Percentiles rank a stretch among this genome's conserved stretches.
Evolutionary conservation across 2,113 vertebrate genomes (phyloP).

Genomic region (Rhinopomastus cyanomelas): DNA sequence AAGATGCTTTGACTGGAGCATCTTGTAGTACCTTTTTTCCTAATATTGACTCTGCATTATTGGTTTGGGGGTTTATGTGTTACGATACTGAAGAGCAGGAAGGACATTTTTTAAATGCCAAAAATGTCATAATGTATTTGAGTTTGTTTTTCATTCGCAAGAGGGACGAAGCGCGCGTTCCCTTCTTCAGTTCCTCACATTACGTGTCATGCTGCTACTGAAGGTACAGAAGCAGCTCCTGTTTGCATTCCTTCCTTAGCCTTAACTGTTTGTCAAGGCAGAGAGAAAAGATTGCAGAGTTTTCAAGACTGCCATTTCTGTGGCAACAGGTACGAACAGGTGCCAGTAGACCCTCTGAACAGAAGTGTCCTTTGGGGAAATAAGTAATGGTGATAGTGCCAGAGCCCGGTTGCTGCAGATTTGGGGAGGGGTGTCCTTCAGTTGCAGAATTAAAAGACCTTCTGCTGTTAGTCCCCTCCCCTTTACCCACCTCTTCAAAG

Average conservation of each 20-base stretch:
- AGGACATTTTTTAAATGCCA: conserved; percentile 14
- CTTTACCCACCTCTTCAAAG: background rate
- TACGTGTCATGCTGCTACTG: background rate
- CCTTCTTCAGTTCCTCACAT: background rate
- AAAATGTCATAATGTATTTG: background rate
- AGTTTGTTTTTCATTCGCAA: conserved; percentile 19
- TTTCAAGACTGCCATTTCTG: background rate
- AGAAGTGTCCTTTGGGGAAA: background rate
- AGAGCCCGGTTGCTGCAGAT: background rate
- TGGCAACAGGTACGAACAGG: background rate
- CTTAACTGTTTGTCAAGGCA: background rate
- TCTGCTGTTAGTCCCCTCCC: background rate
- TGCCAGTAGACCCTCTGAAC: background rate
- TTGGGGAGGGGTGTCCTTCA: background rate
- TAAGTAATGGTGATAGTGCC: background rate
- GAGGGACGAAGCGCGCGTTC: background rate
- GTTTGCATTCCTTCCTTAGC: conserved; percentile 41
- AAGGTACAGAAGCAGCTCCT: background rate
- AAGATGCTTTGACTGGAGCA: conserved; percentile 26
- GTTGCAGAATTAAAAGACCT: background rate
- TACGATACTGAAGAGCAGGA: background rate
- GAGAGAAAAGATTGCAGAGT: background rate
- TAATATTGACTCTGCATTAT: conserved; percentile 34
- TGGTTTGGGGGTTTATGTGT: conserved; percentile 22
- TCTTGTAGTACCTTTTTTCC: background rate